Percentiles rank a stretch among this genome's conserved stretches.
phyloP scores from a whole-genome alignment of 1,140 invertebrate species.

The Dreissena polymorpha region DNA sequence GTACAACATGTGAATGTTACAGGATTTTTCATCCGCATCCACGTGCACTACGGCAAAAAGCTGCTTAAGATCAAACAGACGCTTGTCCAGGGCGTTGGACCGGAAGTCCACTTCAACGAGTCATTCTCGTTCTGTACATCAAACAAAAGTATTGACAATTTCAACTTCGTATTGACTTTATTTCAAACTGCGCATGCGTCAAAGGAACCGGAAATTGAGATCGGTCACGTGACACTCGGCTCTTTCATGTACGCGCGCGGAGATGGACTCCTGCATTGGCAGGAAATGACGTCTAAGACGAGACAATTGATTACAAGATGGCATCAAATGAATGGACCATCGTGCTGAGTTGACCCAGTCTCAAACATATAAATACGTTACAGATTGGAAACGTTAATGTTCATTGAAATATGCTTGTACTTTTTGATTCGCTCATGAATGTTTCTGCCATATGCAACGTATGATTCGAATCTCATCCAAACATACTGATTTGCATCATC shows the following conservation, averaged over 20 bases:
- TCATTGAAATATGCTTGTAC: no score
- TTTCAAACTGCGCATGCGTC: constrained; percentile 60
- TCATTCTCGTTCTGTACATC: constrained; percentile 74
- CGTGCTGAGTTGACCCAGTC: not conserved
- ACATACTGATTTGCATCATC: no score
- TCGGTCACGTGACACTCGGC: constrained; percentile 73
- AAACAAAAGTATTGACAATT: constrained; percentile 73
- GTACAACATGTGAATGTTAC: constrained; percentile 9
- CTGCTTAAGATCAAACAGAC: constrained; percentile 76
- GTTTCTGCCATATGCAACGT: no score
- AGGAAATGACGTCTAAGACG: constrained; percentile 76
- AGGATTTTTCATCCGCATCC: constrained; percentile 74
- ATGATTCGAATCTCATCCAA: no score
- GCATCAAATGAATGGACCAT: constrained; percentile 63
- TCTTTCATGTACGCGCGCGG: constrained; percentile 78
- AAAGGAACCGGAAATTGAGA: constrained; percentile 64
- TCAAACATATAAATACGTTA: no score
- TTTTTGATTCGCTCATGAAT: no score
- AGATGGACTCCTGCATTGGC: constrained; percentile 77
- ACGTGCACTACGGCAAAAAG: constrained; percentile 74
- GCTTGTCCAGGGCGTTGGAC: constrained; percentile 47
- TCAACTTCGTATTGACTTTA: constrained; percentile 71
- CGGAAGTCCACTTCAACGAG: constrained; percentile 75
- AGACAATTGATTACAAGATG: constrained; percentile 64
- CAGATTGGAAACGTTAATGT: no score